Conservation (phyloP, 2,113 vertebrate genomes). For the Microtus oregoni region DNA sequence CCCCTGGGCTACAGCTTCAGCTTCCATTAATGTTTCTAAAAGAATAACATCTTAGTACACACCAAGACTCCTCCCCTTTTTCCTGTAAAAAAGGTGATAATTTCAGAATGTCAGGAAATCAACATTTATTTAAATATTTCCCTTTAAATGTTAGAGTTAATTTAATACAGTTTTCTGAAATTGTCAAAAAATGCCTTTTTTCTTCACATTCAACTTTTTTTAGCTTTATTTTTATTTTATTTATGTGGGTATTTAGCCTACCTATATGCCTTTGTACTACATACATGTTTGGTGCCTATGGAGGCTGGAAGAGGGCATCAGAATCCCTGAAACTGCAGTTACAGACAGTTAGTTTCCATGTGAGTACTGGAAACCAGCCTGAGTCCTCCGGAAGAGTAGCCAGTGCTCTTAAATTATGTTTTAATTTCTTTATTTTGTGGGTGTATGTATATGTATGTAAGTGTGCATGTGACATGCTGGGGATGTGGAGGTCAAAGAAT, state of each 20-base stretch:
- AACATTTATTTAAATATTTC: conserved; percentile 61
- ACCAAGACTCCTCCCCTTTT: conserved; percentile 49
- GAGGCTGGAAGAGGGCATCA: background rate
- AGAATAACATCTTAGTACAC: background rate
- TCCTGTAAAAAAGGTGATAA: conserved; percentile 49
- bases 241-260: background rate
- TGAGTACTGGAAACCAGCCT: background rate
- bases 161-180: conserved; percentile 47
- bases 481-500: background rate
- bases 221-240: background rate
- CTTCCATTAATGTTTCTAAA: background rate
- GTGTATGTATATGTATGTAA: background rate
- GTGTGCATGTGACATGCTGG: background rate
- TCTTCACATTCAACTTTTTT: conserved; percentile 42
- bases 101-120: conserved; percentile 61
- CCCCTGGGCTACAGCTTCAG: background rate
- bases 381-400: background rate
- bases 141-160: conserved; percentile 28
- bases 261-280: background rate
- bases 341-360: background rate
- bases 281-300: background rate
- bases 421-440: background rate
- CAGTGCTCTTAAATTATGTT: background rate
- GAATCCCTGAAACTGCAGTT: background rate
- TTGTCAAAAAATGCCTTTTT: conserved; percentile 14